phyloP scores from a whole-genome alignment of 2,797 vertebrate species.

The Clarias fuscus region DNA sequence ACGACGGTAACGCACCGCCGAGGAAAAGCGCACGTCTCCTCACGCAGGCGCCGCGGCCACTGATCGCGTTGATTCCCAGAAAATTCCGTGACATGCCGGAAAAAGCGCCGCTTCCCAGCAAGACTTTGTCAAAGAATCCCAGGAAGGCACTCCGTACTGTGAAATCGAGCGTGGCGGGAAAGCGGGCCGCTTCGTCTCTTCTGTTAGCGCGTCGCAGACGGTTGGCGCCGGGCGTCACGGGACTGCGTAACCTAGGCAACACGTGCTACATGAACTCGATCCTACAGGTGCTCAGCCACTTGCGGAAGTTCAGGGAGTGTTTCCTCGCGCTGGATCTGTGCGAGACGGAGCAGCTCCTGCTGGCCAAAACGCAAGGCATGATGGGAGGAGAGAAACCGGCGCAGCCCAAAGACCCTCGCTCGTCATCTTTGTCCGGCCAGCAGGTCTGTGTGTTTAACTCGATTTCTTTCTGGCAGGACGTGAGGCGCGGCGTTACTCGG shows the following conservation, averaged over 20 bases:
- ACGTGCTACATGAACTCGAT: slow-evolving; percentile 99
- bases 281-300: slow-evolving; percentile 97
- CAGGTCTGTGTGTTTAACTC: slow-evolving; percentile 61
- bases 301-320: slow-evolving; percentile 99
- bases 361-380: slow-evolving; percentile 80
- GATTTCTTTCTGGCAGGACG: no score
- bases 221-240: slow-evolving; percentile 91
- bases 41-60: slow-evolving; percentile 82
- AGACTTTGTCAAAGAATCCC: slow-evolving; percentile 62
- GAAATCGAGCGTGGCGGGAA: slow-evolving; percentile 65
- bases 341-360: slow-evolving; percentile 91
- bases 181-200: slow-evolving; percentile 78
- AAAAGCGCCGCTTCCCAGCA: slow-evolving; percentile 68
- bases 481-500: background rate
- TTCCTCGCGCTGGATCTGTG: slow-evolving; percentile 95
- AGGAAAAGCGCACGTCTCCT: slow-evolving; percentile 94
- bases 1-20: slow-evolving; percentile 87
- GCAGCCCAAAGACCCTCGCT: slow-evolving; percentile 89
- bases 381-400: slow-evolving; percentile 85
- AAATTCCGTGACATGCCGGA: slow-evolving; percentile 85
- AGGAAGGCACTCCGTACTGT: slow-evolving; percentile 35
- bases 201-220: slow-evolving; percentile 71
- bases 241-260: slow-evolving; percentile 96
- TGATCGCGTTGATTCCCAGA: slow-evolving; percentile 77
- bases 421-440: slow-evolving; percentile 79